phyloP scores from a whole-genome alignment of 2,113 vertebrate species.

The Lepus timidus region DNA sequence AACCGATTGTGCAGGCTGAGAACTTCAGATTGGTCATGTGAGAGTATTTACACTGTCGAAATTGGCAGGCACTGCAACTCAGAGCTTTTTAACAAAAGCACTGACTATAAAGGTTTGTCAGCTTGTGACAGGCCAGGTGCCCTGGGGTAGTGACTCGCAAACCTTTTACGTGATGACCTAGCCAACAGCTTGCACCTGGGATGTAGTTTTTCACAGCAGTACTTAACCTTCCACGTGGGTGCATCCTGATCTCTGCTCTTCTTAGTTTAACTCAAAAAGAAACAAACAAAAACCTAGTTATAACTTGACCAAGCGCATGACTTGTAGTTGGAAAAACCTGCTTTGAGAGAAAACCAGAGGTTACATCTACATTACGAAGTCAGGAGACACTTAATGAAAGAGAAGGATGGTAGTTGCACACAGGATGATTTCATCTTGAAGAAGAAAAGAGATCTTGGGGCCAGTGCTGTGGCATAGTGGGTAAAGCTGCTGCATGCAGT shows the following conservation, averaged over 20 bases:
- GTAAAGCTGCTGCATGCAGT: no score
- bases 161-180: neutral
- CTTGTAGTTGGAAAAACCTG: neutral
- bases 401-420: neutral
- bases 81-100: neutral
- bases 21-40: neutral
- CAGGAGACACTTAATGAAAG: neutral
- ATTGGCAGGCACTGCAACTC: neutral
- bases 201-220: neutral
- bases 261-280: neutral
- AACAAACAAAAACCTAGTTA: neutral
- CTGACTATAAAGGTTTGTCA: neutral
- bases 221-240: neutral
- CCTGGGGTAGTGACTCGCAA: neutral
- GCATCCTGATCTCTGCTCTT: neutral
- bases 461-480: no score
- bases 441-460: neutral
- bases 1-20: accelerated
- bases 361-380: neutral
- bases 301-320: neutral
- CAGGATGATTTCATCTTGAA: neutral
- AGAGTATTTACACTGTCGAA: neutral
- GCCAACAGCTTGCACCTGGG: neutral
- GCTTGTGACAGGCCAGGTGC: neutral
- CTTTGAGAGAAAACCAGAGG: constrained; percentile 23